Evolutionary conservation across 1,140 invertebrate genomes (phyloP), one percentile per base, ranked within the genome.

Genomic region (Rhagoletis pomonella): DNA sequence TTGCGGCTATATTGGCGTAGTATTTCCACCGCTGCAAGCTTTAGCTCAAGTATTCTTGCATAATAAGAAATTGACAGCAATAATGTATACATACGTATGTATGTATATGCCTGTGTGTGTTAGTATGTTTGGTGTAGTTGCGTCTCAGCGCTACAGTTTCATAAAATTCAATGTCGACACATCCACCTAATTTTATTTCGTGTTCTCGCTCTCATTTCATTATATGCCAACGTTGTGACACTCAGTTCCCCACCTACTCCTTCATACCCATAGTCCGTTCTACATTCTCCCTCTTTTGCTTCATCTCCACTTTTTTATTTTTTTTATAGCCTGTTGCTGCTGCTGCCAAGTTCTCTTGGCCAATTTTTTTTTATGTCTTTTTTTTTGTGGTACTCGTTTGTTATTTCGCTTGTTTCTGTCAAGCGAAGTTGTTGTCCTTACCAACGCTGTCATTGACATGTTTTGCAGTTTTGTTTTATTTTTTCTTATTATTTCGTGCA

Each of bases 101-200:
- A 17, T 81, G 9, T n/a, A 1, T 58, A 4, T 81, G 50, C 17
- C n/a, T 29, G n/a, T 81, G 47, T 81, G 69, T 81, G 47, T 29
- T 19, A 29, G 29, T 29, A 29, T 29, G 29, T 29, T 29, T 29
- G 29, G 29, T 29, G 29, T 29, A 29, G 17, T 29, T 81, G 44
- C 10, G 47, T 81, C 10, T 17, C 5, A n/a, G 47, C n/a, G 84
- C 29, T 42, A 29, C 67, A 29, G 19, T 77, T 86, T 88, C 85
- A 88, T 88, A 88, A 88, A 88, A 88, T 88, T 88, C 87, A 88
- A 88, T 88, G 81, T 88, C 84, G 85, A 88, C 87, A 88, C 87
- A 86, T 88, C 84, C 12, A 86, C 60, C 85, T 88, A 88, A 88
- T 88, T 88, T 86, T 39, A 85, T 87, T 87, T 81, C 62, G 81